These are phyloP conservation scores for Drosophila punjabiensis DNA, from an alignment of 1,140 invertebrate genomes.

Conservation along the genomic window DNA sequence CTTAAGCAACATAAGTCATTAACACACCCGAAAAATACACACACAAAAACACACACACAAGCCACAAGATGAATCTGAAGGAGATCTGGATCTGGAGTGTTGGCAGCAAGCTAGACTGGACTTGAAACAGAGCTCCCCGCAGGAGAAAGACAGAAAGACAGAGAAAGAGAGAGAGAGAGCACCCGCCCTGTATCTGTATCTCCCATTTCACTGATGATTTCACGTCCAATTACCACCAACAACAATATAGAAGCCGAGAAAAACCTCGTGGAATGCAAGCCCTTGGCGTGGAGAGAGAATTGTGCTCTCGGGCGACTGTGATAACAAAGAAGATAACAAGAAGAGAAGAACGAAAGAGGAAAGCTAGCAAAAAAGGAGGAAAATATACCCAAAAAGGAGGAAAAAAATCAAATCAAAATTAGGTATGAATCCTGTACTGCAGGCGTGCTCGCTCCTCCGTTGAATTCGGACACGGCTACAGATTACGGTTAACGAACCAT, in stretches of 20 bases:
- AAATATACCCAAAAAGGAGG: neutral
- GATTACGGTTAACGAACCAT: constrained; percentile 9
- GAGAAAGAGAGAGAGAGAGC: constrained; percentile 4
- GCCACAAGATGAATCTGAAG: neutral
- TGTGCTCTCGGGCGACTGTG: constrained; percentile 41
- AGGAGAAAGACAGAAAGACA: neutral
- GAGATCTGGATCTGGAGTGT: constrained; percentile 16
- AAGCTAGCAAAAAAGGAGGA: neutral
- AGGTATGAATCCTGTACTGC: neutral
- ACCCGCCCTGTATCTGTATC: constrained; percentile 7
- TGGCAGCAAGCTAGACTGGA: neutral
- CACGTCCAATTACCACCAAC: constrained; percentile 7
- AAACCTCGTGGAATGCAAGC: neutral
- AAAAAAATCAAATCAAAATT: neutral
- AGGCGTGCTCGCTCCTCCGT: constrained; percentile 20
- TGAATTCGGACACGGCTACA: constrained; percentile 21
- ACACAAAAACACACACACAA: constrained; percentile 8
- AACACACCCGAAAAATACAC: neutral
- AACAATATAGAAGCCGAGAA: constrained; percentile 4
- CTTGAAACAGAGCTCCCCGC: neutral
- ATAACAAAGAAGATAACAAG: constrained; percentile 18
- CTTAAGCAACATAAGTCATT: constrained; percentile 27
- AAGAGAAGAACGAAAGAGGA: neutral
- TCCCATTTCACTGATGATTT: constrained; percentile 7
- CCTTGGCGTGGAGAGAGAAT: neutral